Conservation (phyloP, 2,888 invertebrate species). For the Diadromus collaris region DNA sequence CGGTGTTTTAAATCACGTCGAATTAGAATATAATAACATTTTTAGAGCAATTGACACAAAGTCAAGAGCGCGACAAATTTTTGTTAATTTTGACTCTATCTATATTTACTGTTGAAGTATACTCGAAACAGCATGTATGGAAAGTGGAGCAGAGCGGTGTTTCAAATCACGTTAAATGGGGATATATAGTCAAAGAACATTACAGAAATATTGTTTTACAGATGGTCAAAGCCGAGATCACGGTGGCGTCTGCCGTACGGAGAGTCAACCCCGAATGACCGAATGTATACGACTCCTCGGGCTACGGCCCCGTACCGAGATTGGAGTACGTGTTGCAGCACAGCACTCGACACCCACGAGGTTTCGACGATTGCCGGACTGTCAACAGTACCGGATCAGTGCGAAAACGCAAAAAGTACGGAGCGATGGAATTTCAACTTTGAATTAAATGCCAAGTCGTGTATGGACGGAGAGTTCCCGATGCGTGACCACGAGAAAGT, state of each 20-base stretch:
- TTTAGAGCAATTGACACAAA: no score
- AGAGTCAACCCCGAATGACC: conserved; percentile 15
- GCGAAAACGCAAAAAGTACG: background rate
- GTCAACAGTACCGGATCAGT: conserved; percentile 5
- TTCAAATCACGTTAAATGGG: no score
- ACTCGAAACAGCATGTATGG: no score
- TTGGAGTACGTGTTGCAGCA: conserved; percentile 6
- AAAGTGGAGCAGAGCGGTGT: no score
- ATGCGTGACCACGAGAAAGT: background rate
- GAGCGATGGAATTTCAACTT: background rate
- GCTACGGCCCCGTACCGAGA: conserved; percentile 40
- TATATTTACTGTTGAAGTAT: no score
- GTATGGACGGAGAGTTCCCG: background rate
- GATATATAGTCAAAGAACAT: no score
- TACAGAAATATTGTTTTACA: conserved; percentile 40
- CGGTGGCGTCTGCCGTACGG: background rate
- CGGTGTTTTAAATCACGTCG: no score
- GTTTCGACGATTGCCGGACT: conserved; percentile 28
- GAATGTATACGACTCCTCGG: conserved; percentile 44
- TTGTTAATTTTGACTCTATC: no score
- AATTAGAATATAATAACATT: no score
- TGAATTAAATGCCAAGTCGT: conserved; percentile 9
- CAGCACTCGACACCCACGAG: conserved; percentile 8
- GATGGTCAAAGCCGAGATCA: background rate
- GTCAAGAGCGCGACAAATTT: no score